Conservation (phyloP, 2,113 vertebrate species). For the Pedetes capensis region DNA sequence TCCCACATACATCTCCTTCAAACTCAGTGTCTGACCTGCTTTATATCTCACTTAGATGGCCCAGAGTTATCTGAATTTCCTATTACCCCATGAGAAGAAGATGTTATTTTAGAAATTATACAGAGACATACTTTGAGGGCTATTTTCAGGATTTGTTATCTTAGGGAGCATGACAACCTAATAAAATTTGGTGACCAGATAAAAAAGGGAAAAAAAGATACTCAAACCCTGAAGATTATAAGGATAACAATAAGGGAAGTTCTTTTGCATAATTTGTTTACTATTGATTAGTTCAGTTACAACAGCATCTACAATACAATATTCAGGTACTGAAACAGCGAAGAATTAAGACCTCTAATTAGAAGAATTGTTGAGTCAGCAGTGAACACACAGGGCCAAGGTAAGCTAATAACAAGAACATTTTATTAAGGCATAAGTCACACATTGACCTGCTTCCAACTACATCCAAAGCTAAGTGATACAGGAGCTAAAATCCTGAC, state of each 20-base stretch:
- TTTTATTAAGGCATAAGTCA: conserved; percentile 77
- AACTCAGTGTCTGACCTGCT: conserved; percentile 47
- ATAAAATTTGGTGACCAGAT: conserved; percentile 1
- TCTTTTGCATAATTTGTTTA: conserved; percentile 52
- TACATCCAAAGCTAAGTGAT: conserved; percentile 44
- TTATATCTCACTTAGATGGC: conserved; percentile 52
- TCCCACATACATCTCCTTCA: conserved; percentile 58
- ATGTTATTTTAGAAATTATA: conserved; percentile 52
- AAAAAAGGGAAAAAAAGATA: background rate
- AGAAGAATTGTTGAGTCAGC: conserved; percentile 62
- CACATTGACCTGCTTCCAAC: conserved; percentile 64
- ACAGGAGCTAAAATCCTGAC: conserved; percentile 62
- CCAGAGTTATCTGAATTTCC: conserved; percentile 49
- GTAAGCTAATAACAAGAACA: conserved; percentile 73
- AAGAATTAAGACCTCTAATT: conserved; percentile 75
- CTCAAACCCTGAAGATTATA: background rate
- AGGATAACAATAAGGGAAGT: background rate
- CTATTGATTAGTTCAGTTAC: conserved; percentile 31
- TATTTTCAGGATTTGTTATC: conserved; percentile 36
- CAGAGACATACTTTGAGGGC: background rate
- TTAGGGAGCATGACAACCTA: conserved; percentile 30
- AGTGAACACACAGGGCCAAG: conserved; percentile 48
- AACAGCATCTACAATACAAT: conserved; percentile 36
- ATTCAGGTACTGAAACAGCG: conserved; percentile 9
- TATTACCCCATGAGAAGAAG: conserved; percentile 42